Conservation (phyloP, 1,140 invertebrate species). For the Scaptomyza montana region DNA sequence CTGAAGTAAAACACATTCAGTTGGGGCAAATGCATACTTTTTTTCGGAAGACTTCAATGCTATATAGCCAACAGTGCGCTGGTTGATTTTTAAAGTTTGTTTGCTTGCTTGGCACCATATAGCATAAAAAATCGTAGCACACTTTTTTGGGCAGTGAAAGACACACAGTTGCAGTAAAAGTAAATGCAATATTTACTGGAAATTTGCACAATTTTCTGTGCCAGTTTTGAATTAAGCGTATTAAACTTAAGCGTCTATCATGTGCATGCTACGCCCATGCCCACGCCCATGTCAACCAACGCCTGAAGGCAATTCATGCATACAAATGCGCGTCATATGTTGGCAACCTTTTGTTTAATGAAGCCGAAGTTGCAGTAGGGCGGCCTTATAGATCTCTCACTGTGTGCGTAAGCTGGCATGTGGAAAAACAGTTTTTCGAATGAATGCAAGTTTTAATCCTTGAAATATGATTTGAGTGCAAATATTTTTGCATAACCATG, state of each 20-base stretch:
- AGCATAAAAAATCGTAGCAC: constrained; percentile 47
- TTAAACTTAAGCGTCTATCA: constrained; percentile 50
- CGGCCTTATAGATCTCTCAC: constrained; percentile 13
- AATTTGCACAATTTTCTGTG: constrained; percentile 33
- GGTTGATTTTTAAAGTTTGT: constrained; percentile 32
- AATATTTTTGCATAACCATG: constrained; percentile 82
- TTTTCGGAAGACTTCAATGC: constrained; percentile 27
- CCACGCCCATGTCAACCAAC: not conserved
- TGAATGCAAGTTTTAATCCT: constrained; percentile 82
- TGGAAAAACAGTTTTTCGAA: constrained; percentile 79
- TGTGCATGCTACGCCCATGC: constrained; percentile 13
- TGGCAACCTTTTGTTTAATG: constrained; percentile 72
- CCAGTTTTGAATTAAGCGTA: constrained; percentile 54
- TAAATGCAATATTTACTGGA: constrained; percentile 51
- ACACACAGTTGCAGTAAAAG: constrained; percentile 25
- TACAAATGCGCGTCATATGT: constrained; percentile 51
- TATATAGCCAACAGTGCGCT: constrained; percentile 24
- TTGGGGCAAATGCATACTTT: constrained; percentile 53
- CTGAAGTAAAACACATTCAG: constrained; percentile 53
- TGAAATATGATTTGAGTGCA: constrained; percentile 83
- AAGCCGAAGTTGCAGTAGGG: constrained; percentile 65
- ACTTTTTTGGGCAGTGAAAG: constrained; percentile 41
- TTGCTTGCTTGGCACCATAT: constrained; percentile 9
- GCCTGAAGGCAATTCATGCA: constrained; percentile 33
- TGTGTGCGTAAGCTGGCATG: constrained; percentile 58